These are phyloP conservation scores for Crypturellus undulatus DNA, from an alignment of 2,113 vertebrate genomes.

Conservation along the genomic window DNA sequence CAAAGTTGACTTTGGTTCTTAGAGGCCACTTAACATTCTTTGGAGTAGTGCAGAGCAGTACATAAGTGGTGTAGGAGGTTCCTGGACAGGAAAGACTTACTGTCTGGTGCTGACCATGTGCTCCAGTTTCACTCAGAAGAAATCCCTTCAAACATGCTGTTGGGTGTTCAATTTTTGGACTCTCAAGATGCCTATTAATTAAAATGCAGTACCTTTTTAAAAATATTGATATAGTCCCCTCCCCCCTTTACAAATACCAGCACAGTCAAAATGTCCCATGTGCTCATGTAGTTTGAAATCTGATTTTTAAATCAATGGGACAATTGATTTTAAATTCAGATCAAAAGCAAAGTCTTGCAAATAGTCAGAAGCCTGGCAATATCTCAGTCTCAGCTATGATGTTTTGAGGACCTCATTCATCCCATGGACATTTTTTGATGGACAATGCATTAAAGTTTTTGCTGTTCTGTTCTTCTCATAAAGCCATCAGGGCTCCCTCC, in stretches of 20 bases:
- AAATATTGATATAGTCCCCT: not conserved
- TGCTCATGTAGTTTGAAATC: not conserved
- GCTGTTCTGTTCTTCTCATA: slow-evolving; percentile 41
- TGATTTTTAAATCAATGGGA: slow-evolving; percentile 12
- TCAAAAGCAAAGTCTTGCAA: slow-evolving; percentile 24
- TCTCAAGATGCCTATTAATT: not conserved
- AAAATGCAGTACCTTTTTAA: not conserved
- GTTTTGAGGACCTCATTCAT: slow-evolving; percentile 51
- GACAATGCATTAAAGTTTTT: slow-evolving; percentile 38
- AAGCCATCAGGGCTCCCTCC: slow-evolving; percentile 13
- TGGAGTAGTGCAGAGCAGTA: not conserved
- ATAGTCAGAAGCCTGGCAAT: slow-evolving; percentile 15
- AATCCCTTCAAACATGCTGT: not conserved
- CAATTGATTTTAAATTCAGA: slow-evolving; percentile 6
- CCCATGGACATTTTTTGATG: slow-evolving; percentile 36
- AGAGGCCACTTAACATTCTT: not conserved
- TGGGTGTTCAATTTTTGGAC: not conserved
- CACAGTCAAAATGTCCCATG: not conserved
- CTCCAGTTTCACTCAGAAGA: not conserved
- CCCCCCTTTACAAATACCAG: not conserved
- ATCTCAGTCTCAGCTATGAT: not conserved
- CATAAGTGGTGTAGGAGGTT: not conserved
- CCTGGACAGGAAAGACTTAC: not conserved
- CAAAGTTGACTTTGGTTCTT: not conserved
- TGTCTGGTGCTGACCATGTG: not conserved